Base-by-base conservation (phyloP, 2,888 invertebrate genomes). In the Athalia circularis region DNA sequence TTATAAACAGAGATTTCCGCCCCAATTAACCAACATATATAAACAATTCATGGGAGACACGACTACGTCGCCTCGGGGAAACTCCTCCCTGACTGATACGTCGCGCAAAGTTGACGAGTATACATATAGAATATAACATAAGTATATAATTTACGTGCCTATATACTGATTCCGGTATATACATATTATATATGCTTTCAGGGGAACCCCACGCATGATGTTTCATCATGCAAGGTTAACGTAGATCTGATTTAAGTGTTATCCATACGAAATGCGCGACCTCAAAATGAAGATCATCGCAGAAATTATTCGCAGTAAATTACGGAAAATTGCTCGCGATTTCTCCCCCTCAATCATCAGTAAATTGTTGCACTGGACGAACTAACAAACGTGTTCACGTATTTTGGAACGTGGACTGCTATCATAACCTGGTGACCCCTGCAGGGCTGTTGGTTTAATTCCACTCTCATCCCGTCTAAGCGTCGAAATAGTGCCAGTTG, bases 361-460 rank as follows among this genome's bases (percentile, higher is more conserved):
- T 29, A 29, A 29, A 29, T 29, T 0, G 29, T 29, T 8, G 2
- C 54, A 8, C 9, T 11, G 54, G n/a, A 54, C 54, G 29, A 13
- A 70, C 43, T 54, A 43, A 70, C 45, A 54, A 70, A 70, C 15
- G 43, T 6, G n/a, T 43, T n/a, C 70, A 54, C 54, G 70, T 70
- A 70, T 11, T 43, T n/a, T 6, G 57, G 11, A 70, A 29, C 70
- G 54, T 57, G 43, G 11, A 70, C n/a, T 29, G 4, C 43, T 52
- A 70, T 70, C 13, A 29, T 72, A 59, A 72, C 72, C 72, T 59
- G 45, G 59, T 72, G 72, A 72, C 72, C 72, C 72, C 54, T 9
- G 43, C 11, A 57, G 72, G 43, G 57, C 72, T 72, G 57, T 72
- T 72, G 59, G 72, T 15, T 47, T 57, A 59, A 72, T 72, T 59